These are phyloP conservation scores for Datnioides undecimradiatus DNA, from an alignment of 2,113 vertebrate genomes.

Conservation along the genomic window DNA sequence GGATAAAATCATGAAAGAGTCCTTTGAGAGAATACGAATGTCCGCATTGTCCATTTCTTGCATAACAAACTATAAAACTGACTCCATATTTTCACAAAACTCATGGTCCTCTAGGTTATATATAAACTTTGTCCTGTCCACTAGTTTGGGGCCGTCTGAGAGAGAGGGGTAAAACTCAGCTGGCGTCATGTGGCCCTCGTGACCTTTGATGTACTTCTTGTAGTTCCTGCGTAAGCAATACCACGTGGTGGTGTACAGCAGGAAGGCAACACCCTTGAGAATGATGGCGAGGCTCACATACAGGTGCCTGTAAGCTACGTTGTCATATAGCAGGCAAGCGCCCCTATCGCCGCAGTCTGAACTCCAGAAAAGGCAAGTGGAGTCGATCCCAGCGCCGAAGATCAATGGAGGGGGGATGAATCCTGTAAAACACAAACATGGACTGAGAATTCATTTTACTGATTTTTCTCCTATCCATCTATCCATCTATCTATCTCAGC, in stretches of 20 bases:
- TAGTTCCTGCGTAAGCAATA: constrained; percentile 96
- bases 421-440: constrained; percentile 81
- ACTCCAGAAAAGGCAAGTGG: constrained; percentile 98
- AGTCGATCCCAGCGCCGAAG: constrained; percentile 97
- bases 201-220: constrained; percentile 95
- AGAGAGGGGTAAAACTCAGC: constrained; percentile 96
- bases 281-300: constrained; percentile 96
- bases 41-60: constrained; percentile 36
- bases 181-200: constrained; percentile 90
- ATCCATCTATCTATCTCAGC: too few species aligned
- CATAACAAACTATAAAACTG: constrained; percentile 91
- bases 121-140: constrained; percentile 97
- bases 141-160: constrained; percentile 87
- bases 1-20: constrained; percentile 45
- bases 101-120: constrained; percentile 98
- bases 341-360: constrained; percentile 91
- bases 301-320: constrained; percentile 92
- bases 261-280: constrained; percentile 94
- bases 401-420: constrained; percentile 98
- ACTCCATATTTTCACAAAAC: constrained; percentile 99
- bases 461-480: too few species aligned
- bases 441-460: too few species aligned
- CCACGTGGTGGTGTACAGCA: constrained; percentile 96
- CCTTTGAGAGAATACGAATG: constrained; percentile 45
- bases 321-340: constrained; percentile 95